phyloP scores from a whole-genome alignment of 2,797 vertebrate genomes.

The Platalea minor region DNA sequence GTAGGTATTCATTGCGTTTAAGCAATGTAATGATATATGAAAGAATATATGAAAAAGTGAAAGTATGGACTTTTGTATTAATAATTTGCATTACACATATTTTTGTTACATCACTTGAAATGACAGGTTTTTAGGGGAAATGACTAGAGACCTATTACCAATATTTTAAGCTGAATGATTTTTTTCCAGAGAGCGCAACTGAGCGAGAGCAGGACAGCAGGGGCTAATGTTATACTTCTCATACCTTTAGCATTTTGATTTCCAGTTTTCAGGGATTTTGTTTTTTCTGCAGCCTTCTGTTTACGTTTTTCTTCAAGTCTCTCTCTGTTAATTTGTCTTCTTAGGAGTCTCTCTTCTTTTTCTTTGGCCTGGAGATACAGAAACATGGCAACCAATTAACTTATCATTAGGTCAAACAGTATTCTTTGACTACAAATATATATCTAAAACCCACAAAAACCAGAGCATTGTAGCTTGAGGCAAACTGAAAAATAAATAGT shows the following conservation, averaged over 20 bases:
- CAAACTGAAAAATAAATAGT: not conserved
- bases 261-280: constrained; percentile 74
- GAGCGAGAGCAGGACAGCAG: accelerated
- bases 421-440: not conserved
- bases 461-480: not conserved
- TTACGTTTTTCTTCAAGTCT: constrained; percentile 94
- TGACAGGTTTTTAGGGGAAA: not conserved
- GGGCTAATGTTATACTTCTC: not conserved
- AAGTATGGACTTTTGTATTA: not conserved
- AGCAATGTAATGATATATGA: not conserved
- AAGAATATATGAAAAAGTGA: not conserved
- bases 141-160: not conserved
- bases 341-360: constrained; percentile 94
- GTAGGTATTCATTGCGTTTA: not conserved
- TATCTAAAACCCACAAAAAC: not conserved
- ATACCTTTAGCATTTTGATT: constrained; percentile 77
- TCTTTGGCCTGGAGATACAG: constrained; percentile 87
- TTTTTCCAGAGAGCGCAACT: not conserved
- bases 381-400: not conserved
- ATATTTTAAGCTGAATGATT: not conserved
- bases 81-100: not conserved
- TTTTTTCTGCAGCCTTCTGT: constrained; percentile 86
- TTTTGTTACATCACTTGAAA: not conserved
- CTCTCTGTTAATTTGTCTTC: constrained; percentile 93
- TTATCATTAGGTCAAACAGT: not conserved